Base-by-base conservation (phyloP, 2,888 invertebrate species). In the Melitaea athalia region DNA sequence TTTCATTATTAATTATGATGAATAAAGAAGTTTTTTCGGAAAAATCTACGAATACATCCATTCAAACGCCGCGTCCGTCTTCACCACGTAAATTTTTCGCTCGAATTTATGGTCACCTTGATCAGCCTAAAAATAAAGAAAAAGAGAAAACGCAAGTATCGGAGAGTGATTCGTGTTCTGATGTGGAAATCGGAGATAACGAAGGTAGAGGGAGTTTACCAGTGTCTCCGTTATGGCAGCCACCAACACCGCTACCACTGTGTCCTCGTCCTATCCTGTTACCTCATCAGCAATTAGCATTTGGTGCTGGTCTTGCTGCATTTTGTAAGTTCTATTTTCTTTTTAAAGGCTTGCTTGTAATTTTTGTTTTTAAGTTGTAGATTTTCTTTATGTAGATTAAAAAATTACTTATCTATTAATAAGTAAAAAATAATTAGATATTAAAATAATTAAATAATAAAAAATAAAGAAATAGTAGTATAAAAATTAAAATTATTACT, bases 21-120 rank as follows among this genome's bases (percentile, higher is more conserved):
- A 83, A 75, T 66, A 81, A 83, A 69, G 81, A 82, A 66, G 77
- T 76, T 49, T 71, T 75, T 17, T 75, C 80, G 8, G 75, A 79
- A 31, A 76, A 73, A 72, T 69, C 76, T 43, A 80, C 81, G 33
- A 78, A 81, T 47, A 83, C 83, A 7, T 69, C 81, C 14, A 78
- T 88, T 57, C 82, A 83, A 52, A 75, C 83, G 1, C 87, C 91
- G 53, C 90, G 94, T 24, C 96, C 96, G 0, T 96, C 96, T 11
- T 96, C 96, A 0, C 97, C 97, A 67, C 93, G 96, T 42, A 95
- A 96, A 78, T 97, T 97, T 85, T 97, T 97, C 82, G 96, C 96
- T 62, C 93, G 96, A 67, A 92, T 97, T 52, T 97, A 97, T 79
- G 97, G 96, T 0, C 95, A 96, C 78, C 90, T 96, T n/a, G 96